Base-by-base conservation (phyloP, 1,140 invertebrate species). In the Pinna nobilis region DNA sequence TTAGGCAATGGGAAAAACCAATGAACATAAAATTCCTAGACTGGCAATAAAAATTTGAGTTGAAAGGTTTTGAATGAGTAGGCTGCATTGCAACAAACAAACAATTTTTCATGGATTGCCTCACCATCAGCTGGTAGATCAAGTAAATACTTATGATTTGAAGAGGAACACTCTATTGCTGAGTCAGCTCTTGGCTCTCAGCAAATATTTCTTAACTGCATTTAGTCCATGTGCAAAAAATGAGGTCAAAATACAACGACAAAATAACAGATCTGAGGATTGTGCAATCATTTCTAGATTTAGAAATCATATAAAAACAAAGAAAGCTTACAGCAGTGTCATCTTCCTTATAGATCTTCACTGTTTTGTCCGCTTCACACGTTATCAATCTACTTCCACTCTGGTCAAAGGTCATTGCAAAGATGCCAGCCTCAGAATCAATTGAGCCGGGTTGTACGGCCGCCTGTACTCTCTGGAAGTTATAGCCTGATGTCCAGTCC, bases 261-360 rank as follows among this genome's bases (percentile, higher is more conserved):
- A 44, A 44, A 11, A 11, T 11, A 44, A 44, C 41, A 23, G 25
- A 55, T 55, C 3, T 3, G 18, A 13, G 28, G 51, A 15, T 55
- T 23, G 18, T 28, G 2, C 18, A 20, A n/a, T 25, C 13, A 23
- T 15, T 23, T 1, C 3, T 20, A 23, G 25, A 53, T 15, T 32
- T 5, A 28, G 25, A 9, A 23, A 53, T 25, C 18, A 11, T 25
- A 53, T 28, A 11, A 25, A 82, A 91, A 91, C 74, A 76, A 79
- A 23, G 33, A 64, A 60, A 47, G 84, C 90, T 91, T 89, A 94
- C 93, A 15, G 98, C 98, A 60, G 93, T 92, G 30, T 98, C 96
- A 90, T 99, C 98, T 90, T 99, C 97, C 88, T 96, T 98, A 89
- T 99, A 99, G 74, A 99, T 95, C 92, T 99, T 99, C 73, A 99